Evolutionary conservation across 2,113 vertebrate species (phyloP), one percentile per base, ranked within the genome.

Genomic region (Elanoides forficatus): DNA sequence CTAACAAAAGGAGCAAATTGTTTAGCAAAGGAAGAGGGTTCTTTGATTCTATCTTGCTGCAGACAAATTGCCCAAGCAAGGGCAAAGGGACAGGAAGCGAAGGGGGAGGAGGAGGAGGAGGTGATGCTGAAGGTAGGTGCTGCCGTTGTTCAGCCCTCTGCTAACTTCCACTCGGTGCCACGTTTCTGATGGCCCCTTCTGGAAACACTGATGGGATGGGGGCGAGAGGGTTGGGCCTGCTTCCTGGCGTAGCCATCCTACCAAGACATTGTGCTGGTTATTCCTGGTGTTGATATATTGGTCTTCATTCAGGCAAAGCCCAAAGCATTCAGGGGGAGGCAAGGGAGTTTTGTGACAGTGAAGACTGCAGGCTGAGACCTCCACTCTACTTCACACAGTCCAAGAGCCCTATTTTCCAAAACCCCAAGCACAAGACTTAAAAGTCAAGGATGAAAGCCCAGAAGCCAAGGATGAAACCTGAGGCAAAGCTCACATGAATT

Each of bases 31-130:
- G 93, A 97, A 97, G 94, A 95, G 86, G 89, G 97, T 76, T 96
- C 89, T 96, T 95, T 95, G 94, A 96, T 97, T 97, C 87, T 97
- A 97, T 97, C 97, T 95, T 78, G 89, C 86, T 96, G 90, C 67
- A 94, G 80, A 93, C 50, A 43, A 96, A 95, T 97, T 97, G 95
- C 95, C 94, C 91, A 97, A 97, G 92, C 92, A 97, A 97, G 94
- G 93, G 94, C 94, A 97, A 97, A 97, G 94, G 96, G 93, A 95
- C 96, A 94, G 93, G 96, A 95, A 95, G 89, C 10, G 8, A 76
- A 76, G 91, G 73, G 96, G 96, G 95, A 81, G 94, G 95, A 95
- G 66, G 83, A 85, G 70, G 82, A 38, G 38, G 38, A 38, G 38
- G 38, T 38, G 38, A 38, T 38, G 38, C 38, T 38, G 38, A 38